phyloP scores from a whole-genome alignment of 2,888 invertebrate genomes.

The Thysanoteuthis rhombus region DNA sequence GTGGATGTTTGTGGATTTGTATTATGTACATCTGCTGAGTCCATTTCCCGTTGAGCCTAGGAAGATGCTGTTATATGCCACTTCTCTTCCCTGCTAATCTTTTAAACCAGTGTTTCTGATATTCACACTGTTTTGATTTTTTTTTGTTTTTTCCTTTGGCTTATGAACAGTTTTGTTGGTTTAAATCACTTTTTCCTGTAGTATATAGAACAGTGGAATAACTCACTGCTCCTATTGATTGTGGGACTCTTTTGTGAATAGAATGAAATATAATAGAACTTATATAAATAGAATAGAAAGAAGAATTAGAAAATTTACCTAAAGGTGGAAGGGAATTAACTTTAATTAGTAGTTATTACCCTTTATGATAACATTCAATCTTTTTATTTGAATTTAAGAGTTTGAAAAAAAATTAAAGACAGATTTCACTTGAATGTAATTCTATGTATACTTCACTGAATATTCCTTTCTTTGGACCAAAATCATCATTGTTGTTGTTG shows the following conservation, averaged over 20 bases:
- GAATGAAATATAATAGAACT: too few species aligned
- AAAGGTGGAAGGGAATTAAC: too few species aligned
- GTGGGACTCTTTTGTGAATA: too few species aligned
- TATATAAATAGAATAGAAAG: too few species aligned
- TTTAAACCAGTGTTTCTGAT: neutral
- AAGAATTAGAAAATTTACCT: too few species aligned
- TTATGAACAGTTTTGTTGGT: neutral
- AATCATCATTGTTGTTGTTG: neutral
- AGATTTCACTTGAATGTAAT: neutral
- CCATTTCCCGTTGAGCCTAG: too few species aligned
- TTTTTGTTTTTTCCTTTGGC: neutral
- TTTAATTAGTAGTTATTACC: too few species aligned
- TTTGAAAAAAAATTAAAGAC: neutral
- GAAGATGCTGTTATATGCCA: too few species aligned
- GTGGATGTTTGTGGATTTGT: too few species aligned
- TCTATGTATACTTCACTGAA: neutral
- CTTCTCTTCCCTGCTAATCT: neutral
- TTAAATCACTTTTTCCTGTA: neutral
- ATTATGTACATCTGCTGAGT: too few species aligned
- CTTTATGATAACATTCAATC: too few species aligned
- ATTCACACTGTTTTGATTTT: neutral
- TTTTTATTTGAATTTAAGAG: neutral
- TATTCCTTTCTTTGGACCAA: neutral
- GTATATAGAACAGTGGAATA: neutral
- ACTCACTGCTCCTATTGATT: too few species aligned